These are phyloP conservation scores for Hydrochoerus hydrochaeris DNA, from an alignment of 2,113 vertebrate species.

Conservation along the genomic window DNA sequence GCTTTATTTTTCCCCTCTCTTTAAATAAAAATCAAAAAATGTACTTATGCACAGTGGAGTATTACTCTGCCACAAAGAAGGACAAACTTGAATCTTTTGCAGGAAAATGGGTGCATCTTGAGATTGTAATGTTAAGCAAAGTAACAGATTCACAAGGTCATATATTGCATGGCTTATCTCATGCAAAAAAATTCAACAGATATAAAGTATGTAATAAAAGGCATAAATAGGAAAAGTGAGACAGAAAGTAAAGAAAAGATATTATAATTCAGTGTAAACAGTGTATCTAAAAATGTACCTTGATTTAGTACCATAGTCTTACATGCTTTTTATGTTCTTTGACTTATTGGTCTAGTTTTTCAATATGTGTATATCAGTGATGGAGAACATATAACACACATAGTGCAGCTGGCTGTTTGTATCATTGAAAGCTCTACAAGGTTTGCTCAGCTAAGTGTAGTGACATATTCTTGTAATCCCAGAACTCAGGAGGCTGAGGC, in stretches of 20 bases:
- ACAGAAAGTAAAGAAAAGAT: background rate
- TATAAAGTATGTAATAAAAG: background rate
- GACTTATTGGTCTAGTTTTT: background rate
- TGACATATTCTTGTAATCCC: background rate
- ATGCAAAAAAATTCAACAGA: background rate
- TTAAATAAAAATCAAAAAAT: too few species aligned
- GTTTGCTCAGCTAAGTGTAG: too few species aligned
- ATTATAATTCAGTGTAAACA: background rate
- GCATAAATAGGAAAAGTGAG: background rate
- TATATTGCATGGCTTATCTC: too few species aligned
- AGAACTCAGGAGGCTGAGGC: background rate
- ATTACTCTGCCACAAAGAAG: background rate
- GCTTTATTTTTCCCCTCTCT: too few species aligned
- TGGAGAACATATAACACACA: too few species aligned
- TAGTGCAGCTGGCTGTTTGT: too few species aligned
- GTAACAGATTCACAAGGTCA: too few species aligned
- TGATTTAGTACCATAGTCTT: background rate
- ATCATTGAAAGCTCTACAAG: too few species aligned
- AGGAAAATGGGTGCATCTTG: background rate
- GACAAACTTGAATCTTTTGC: background rate
- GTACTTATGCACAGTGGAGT: background rate
- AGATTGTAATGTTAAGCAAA: background rate
- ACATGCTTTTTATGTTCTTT: background rate
- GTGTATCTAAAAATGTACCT: background rate
- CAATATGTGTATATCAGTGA: background rate